Percentiles rank a stretch among this genome's conserved stretches.
Evolutionary conservation across 1,140 invertebrate species (phyloP).

Genomic region (Apolygus lucorum): DNA sequence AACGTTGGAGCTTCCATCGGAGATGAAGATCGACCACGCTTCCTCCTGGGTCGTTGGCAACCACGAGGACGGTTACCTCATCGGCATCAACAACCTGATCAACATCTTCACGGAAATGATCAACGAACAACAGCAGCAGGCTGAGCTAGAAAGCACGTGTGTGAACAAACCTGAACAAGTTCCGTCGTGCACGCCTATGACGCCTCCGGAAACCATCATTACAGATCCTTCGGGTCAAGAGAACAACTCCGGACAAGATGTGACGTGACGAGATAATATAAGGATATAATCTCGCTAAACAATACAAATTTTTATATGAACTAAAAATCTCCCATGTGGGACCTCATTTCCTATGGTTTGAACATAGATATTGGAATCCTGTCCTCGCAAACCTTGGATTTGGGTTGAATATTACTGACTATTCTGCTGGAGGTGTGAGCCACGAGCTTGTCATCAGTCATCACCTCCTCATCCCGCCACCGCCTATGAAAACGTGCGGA

Average conservation of each 20-base stretch:
- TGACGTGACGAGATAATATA: neutral
- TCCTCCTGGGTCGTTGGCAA: conserved; percentile 90
- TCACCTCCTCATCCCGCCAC: too few relatives aligned
- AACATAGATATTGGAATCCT: too few relatives aligned
- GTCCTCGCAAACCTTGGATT: too few relatives aligned
- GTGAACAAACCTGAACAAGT: neutral
- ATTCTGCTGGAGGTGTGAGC: too few relatives aligned
- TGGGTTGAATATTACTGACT: too few relatives aligned
- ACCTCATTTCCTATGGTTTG: too few relatives aligned
- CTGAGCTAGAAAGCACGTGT: neutral
- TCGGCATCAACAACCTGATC: conserved; percentile 89
- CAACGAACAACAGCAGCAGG: conserved; percentile 32
- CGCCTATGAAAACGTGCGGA: too few relatives aligned
- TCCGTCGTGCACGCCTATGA: neutral
- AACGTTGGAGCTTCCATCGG: conserved; percentile 64
- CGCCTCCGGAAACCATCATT: neutral
- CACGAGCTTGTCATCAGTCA: too few relatives aligned
- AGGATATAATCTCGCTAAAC: too few relatives aligned
- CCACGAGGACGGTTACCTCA: conserved; percentile 95
- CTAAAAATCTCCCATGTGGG: too few relatives aligned
- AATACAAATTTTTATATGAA: too few relatives aligned
- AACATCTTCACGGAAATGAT: conserved; percentile 63
- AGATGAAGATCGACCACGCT: conserved; percentile 65
- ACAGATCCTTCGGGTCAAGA: conserved; percentile 1
- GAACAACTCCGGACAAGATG: neutral